Evolutionary conservation across 2,113 vertebrate species (phyloP).

Genomic region (Chitala chitala): DNA sequence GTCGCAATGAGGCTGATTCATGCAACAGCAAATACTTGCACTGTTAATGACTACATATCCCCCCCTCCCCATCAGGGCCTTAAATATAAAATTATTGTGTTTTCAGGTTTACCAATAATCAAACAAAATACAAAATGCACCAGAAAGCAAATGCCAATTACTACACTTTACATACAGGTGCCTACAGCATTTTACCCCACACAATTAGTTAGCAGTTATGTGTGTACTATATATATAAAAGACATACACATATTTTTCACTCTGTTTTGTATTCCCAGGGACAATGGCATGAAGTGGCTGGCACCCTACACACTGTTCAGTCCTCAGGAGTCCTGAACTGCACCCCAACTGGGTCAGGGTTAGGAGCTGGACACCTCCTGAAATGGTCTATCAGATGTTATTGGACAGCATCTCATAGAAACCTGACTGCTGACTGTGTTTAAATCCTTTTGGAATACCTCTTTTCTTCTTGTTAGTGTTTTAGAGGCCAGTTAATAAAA

Average conservation of each 20-base stretch:
- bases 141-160: not conserved
- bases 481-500: not conserved
- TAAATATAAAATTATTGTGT: not conserved
- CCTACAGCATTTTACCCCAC: too few species aligned
- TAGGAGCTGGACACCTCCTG: not conserved
- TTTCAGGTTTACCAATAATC: not conserved
- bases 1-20: too few species aligned
- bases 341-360: not conserved
- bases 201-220: too few species aligned
- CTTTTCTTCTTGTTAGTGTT: conserved; percentile 2
- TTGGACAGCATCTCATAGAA: not conserved
- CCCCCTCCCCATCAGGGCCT: too few species aligned
- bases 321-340: conserved; percentile 8
- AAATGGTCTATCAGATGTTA: not conserved
- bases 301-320: conserved; percentile 34
- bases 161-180: too few species aligned
- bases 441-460: not conserved
- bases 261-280: conserved; percentile 24
- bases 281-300: conserved; percentile 39
- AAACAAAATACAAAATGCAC: not conserved
- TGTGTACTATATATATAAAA: not conserved
- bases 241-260: not conserved
- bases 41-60: too few species aligned
- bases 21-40: not conserved
- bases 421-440: not conserved